Conservation (phyloP, 2,888 invertebrate species). For the Synergus gifuensis region DNA sequence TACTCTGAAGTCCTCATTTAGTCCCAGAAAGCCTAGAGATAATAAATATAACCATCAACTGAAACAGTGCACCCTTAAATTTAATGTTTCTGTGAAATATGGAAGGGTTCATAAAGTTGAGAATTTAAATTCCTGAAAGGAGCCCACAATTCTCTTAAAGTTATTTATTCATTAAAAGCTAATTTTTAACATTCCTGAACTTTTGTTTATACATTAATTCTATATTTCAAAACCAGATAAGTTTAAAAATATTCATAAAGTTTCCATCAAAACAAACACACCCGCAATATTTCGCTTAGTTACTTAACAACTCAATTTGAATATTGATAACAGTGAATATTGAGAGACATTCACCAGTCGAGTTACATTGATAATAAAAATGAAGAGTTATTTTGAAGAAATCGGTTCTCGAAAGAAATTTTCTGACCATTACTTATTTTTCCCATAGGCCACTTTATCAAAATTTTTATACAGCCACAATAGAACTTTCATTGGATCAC, state of each 20-base stretch:
- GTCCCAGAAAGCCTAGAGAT: conserved; percentile 16
- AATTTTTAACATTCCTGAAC: too few relatives aligned
- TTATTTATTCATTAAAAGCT: too few relatives aligned
- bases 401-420: background rate
- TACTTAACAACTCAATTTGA: too few relatives aligned
- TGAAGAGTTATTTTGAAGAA: background rate
- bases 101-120: too few relatives aligned
- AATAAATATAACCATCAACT: background rate
- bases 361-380: background rate
- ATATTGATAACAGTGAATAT: background rate
- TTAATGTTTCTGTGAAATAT: background rate
- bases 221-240: too few relatives aligned
- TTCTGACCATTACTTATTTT: conserved; percentile 14
- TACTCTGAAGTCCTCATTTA: background rate
- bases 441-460: background rate
- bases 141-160: too few relatives aligned
- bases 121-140: too few relatives aligned
- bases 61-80: background rate
- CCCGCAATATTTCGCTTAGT: background rate
- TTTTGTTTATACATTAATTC: too few relatives aligned
- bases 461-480: background rate
- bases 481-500: conserved; percentile 33
- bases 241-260: too few relatives aligned
- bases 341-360: background rate
- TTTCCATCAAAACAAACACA: background rate